Evolutionary conservation across 2,113 vertebrate species (phyloP), one percentile per base, ranked within the genome.

Genomic region (Regulus satrapa): DNA sequence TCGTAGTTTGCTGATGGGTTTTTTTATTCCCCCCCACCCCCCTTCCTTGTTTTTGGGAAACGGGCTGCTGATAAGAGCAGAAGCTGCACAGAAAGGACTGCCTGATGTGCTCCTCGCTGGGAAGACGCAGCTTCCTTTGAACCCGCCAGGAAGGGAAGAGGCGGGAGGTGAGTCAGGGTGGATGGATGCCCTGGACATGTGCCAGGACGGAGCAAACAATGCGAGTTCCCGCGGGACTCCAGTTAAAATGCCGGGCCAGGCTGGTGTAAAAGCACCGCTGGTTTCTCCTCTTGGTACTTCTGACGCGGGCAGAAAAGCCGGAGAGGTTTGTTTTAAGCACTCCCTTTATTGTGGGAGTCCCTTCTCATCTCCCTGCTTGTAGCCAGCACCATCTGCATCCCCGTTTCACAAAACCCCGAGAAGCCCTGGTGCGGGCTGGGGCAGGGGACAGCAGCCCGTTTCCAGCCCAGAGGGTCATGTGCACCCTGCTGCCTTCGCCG

Each of bases 401-500:
- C 51, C n/a, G 1, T 43, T 62, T 54, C 34, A 21, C 24, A 23
- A 58, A 76, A 8, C 1, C 13, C 4, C 4, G 1, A 5, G 36
- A 34, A 14, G 6, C 28, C 19, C 64, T n/a, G 40, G 2, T 7
- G 34, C 19, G 29, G 56, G 36, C 26, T 1, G 5, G 26, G n/a
- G 63, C 15, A 41, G 61, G 7, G 0, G 8, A 1, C 1, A 67
- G 17, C 18, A 54, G 40, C 55, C 46, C 7, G 1, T 69, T 73
- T 56, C 13, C 40, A 17, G 17, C 40, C 0, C 1, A 34, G 19
- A 45, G 6, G 13, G 31, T 16, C 14, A 1, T 13, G 8, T 4
- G 11, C 23, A 1, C 26, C 8, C 85, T 20, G 16, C 19, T 80
- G n/a, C 25, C 17, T 40, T 48, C 0, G 0, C 16, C 2, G 12